phyloP scores from a whole-genome alignment of 2,113 vertebrate genomes.

The Muntiacus reevesi region DNA sequence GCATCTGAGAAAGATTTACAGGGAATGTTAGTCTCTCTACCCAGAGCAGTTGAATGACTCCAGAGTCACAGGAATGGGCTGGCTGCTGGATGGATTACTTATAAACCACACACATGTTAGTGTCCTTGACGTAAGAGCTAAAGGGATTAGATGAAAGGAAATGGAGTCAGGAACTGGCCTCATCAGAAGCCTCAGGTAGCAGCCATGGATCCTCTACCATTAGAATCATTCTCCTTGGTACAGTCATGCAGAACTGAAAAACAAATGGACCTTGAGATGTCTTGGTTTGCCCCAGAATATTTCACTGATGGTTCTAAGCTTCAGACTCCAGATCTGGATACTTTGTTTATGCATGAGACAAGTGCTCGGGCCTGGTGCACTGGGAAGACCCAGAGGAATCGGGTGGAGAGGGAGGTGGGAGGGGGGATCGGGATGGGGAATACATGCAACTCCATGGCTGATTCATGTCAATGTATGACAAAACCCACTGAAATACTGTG shows the following conservation, averaged over 20 bases:
- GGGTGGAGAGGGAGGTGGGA: too few relatives aligned
- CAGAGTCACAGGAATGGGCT: neutral
- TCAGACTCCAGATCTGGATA: neutral
- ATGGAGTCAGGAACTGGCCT: neutral
- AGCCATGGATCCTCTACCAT: neutral
- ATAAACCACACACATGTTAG: neutral
- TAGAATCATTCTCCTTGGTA: neutral
- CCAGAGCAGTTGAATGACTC: neutral
- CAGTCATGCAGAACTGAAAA: neutral
- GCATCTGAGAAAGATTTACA: neutral
- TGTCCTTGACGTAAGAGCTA: neutral
- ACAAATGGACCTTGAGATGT: neutral
- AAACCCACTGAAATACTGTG: too few relatives aligned
- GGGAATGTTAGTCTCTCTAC: neutral
- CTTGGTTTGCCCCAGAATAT: neutral
- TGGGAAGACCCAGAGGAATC: too few relatives aligned
- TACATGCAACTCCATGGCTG: too few relatives aligned
- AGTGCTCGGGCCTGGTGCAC: too few relatives aligned
- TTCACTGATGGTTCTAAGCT: neutral
- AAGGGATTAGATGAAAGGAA: neutral
- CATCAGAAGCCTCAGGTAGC: neutral
- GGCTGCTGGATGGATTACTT: neutral
- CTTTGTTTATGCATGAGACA: too few relatives aligned
- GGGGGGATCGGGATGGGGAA: too few relatives aligned
- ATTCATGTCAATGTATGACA: too few relatives aligned